Evolutionary conservation across 2,797 vertebrate species (phyloP), one percentile per base, ranked within the genome.

Genomic region (Anabacerthia variegaticeps): DNA sequence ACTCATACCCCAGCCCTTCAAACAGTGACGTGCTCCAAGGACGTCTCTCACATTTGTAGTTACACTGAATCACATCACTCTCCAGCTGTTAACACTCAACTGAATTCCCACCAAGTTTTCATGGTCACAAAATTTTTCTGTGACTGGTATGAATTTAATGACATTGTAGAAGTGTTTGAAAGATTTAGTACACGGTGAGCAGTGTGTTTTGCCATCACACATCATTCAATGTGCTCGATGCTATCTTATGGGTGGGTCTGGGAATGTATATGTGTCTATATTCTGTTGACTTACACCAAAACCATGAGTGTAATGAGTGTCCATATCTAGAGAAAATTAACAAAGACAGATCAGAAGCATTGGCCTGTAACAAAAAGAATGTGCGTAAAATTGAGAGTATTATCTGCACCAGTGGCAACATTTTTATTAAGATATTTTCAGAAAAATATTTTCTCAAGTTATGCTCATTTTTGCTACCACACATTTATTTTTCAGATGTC

Each of bases 11-110:
- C 48, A 79, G 49, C 18, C 55, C 77, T 85, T 63, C 62, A 56
- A 66, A 51, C 0, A 2, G 23, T 82, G 44, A 75, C 0, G 0
- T 41, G 22, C 9, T 32, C 44, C 72, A 68, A 84, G 74, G 44
- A 49, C 14, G 2, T 73, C 56, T 81, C 37, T 81, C 41, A 32
- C 32, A 7, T 2, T 3, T 62, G 34, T 36, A 66, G 41, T 74
- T 54, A 63, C 36, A 14, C 34, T 12, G 10, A 84, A 66, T 68
- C 19, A 56, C 74, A 19, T 73, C n/a, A 19, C 26, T 59, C 10
- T 41, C 32, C 59, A 39, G 43, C 58, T 85, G 73, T 44, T 91
- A 59, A 18, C 20, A 39, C 49, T 89, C 82, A 73, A 1, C 22
- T 36, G 58, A 81, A 7, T 39, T 81, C 52, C 39, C 69, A 76